phyloP scores from a whole-genome alignment of 2,797 vertebrate species.

The Bryconaethiops microstoma region DNA sequence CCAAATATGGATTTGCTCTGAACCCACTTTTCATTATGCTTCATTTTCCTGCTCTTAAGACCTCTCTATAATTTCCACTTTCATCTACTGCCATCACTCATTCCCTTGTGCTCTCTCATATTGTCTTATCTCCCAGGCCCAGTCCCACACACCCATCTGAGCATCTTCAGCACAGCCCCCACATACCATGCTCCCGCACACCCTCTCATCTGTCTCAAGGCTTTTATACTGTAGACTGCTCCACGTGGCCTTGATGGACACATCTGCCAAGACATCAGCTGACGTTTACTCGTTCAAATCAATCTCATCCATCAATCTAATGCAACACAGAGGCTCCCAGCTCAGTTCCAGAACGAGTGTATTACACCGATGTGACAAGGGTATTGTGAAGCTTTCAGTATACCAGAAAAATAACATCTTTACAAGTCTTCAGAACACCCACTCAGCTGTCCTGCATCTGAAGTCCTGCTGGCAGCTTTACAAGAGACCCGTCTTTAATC shows the following conservation, averaged over 20 bases:
- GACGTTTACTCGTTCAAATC: not conserved
- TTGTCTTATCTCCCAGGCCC: slow-evolving; percentile 30
- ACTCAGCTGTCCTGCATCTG: slow-evolving; percentile 3
- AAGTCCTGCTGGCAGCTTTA: not conserved
- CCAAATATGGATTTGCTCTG: slow-evolving; percentile 17
- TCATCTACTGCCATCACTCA: slow-evolving; percentile 16
- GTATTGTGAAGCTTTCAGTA: slow-evolving; percentile 6
- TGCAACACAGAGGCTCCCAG: not conserved
- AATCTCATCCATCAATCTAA: slow-evolving; percentile 1
- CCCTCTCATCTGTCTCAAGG: slow-evolving; percentile 1
- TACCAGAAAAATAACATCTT: not conserved
- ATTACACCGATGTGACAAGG: not conserved
- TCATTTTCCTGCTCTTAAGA: slow-evolving; percentile 35
- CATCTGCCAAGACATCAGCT: slow-evolving; percentile 18
- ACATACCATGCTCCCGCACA: slow-evolving; percentile 12
- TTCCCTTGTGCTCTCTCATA: not conserved
- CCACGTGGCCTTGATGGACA: slow-evolving; percentile 8
- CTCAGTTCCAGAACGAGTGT: not conserved
- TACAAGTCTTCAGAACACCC: slow-evolving; percentile 2
- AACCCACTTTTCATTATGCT: slow-evolving; percentile 41
- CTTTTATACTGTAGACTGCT: not conserved
- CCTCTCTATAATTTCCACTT: slow-evolving; percentile 10
- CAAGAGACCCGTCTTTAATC: not conserved
- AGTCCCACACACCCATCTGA: not conserved
- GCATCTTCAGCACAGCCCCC: not conserved